These are phyloP conservation scores for Opisthocomus hoazin DNA, from an alignment of 2,113 vertebrate genomes.

Conservation along the genomic window DNA sequence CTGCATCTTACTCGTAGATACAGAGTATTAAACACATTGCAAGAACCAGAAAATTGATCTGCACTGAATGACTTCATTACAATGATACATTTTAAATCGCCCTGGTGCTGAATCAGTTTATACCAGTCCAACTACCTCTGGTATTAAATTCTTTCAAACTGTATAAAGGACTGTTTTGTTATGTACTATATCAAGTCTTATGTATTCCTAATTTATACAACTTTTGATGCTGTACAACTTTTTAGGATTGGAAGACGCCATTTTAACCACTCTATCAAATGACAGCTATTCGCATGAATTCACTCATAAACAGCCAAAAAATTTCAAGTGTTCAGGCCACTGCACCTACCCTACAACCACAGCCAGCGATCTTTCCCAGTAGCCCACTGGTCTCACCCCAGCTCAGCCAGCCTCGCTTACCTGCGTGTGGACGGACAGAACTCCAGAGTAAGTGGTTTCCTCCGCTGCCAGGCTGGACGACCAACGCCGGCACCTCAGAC, in stretches of 20 bases:
- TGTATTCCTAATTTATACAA: too few relatives aligned
- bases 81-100: not conserved
- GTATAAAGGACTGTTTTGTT: not conserved
- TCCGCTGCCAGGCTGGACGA: not conserved
- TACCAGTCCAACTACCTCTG: not conserved
- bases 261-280: not conserved
- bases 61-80: not conserved
- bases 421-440: fast-evolving
- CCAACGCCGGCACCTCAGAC: not conserved
- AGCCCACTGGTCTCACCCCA: not conserved
- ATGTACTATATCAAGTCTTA: fast-evolving
- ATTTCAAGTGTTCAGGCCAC: not conserved
- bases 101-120: not conserved
- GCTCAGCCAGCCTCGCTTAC: not conserved
- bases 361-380: not conserved
- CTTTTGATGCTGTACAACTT: not conserved
- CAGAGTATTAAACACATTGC: not conserved
- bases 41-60: not conserved
- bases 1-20: not conserved
- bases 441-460: fast-evolving
- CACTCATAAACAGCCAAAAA: not conserved
- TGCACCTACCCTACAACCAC: too few relatives aligned
- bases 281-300: not conserved
- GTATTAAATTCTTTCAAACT: not conserved
- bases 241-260: not conserved